Evolutionary conservation across 2,888 invertebrate species (phyloP), one percentile per base, ranked within the genome.

Genomic region (Eilema depressum): DNA sequence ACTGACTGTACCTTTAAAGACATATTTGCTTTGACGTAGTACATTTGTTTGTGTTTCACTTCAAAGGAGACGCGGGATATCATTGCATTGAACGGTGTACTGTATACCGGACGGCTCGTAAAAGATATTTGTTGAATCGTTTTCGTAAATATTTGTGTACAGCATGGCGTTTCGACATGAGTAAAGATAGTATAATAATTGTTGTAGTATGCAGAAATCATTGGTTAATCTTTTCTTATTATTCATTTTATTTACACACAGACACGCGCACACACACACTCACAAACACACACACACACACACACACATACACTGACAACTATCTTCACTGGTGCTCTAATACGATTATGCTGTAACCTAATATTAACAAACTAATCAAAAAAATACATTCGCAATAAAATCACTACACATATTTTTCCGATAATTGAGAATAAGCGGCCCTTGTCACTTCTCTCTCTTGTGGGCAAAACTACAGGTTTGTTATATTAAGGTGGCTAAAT

Each of bases 61-160:
- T 69, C 69, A 72, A 72, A 72, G 66, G 62, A 20, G 33, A 65
- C 63, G 37, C 62, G 47, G 47, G 66, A 63, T 72, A 63, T 69
- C 63, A 25, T 62, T 20, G 59, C 63, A 62, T 61, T 30, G 17
- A 14, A 47, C 47, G 25, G 57, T 71, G 53, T 67, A n/a, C n/a
- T n/a, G 33, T 71, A 68, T 57, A 62, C 25, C 61, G 63, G 57
- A 33, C 28, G 10, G 33, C 57, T 69, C 65, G 65, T 69, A 69
- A 69, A 69, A 64, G 37, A 59, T 28, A 37, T 28, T 59, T 56
- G n/a, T 63, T 59, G 60, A 25, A 63, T 37, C 26, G 20, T 30
- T 47, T 68, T 66, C 63, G 66, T 69, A 72, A 72, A 72, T 72
- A 72, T 72, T 72, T 66, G 63, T 56, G 37, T 26, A 25, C 23